These are phyloP conservation scores for Gymnocheta viridis DNA, from an alignment of 2,888 invertebrate species.

Conservation along the genomic window DNA sequence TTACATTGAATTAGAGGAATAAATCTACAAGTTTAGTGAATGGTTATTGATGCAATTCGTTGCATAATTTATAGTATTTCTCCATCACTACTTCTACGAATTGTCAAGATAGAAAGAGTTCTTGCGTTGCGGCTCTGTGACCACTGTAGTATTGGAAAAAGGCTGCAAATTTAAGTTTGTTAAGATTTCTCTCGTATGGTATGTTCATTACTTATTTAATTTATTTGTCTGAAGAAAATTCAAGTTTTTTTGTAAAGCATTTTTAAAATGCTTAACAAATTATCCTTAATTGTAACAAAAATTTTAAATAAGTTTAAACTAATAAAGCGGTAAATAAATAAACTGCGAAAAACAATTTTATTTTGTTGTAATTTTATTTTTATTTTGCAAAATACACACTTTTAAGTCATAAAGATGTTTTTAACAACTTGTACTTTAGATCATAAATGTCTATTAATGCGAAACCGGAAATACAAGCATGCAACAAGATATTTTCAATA, in stretches of 20 bases:
- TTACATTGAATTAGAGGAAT: background rate
- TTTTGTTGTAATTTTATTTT: background rate
- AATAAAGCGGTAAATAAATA: background rate
- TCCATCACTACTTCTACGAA: background rate
- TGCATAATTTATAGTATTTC: background rate
- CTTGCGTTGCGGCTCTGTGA: background rate
- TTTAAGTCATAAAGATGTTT: background rate
- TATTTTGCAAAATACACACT: background rate
- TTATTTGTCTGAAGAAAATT: background rate
- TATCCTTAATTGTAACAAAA: too few species aligned
- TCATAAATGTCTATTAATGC: conserved; percentile 2
- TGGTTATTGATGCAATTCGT: background rate
- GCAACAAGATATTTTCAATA: conserved; percentile 4
- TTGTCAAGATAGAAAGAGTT: background rate
- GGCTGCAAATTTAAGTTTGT: too few species aligned
- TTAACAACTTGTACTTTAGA: background rate
- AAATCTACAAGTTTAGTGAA: background rate
- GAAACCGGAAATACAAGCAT: conserved; percentile 5
- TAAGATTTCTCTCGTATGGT: too few species aligned
- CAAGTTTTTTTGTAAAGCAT: background rate
- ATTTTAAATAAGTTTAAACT: background rate
- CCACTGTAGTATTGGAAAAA: background rate
- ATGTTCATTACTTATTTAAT: too few species aligned
- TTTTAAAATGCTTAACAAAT: background rate
- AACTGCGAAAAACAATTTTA: background rate